These are phyloP conservation scores for Microctonus hyperodae DNA, from an alignment of 2,888 invertebrate species.

Conservation along the genomic window DNA sequence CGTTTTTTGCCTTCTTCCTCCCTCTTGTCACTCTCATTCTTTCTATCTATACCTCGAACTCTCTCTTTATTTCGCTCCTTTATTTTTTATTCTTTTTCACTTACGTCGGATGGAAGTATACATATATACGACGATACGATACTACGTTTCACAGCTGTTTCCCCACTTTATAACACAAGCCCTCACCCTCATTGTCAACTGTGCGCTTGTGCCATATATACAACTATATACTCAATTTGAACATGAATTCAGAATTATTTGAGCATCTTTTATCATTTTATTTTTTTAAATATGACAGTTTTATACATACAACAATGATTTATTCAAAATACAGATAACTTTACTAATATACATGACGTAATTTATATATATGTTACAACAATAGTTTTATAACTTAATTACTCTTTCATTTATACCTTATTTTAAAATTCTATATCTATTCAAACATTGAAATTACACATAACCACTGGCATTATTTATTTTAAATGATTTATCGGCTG, in stretches of 20 bases:
- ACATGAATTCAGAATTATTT: constrained; percentile 24
- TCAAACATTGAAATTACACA: too few relatives aligned
- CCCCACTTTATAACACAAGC: constrained; percentile 52
- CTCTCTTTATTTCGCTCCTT: not conserved
- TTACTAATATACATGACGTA: too few relatives aligned
- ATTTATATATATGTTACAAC: too few relatives aligned
- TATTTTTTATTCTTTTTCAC: not conserved
- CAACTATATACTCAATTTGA: constrained; percentile 24
- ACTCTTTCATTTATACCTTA: too few relatives aligned
- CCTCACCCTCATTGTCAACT: constrained; percentile 56
- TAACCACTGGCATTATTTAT: too few relatives aligned
- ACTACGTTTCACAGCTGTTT: constrained; percentile 60
- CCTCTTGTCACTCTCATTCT: constrained; percentile 37
- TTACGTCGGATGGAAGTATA: not conserved
- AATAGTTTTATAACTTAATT: too few relatives aligned
- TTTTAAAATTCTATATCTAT: too few relatives aligned
- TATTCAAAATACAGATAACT: too few relatives aligned
- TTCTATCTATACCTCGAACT: constrained; percentile 36
- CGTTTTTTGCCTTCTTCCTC: constrained; percentile 45
- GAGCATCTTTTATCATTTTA: constrained; percentile 26
- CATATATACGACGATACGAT: constrained; percentile 27
- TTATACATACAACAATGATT: too few relatives aligned
- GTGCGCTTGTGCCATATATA: constrained; percentile 30
- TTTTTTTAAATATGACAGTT: constrained; percentile 2
- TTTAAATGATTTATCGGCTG: too few relatives aligned